These are phyloP conservation scores for Psilopsiagon aurifrons DNA, from an alignment of 2,113 vertebrate species.

Conservation along the genomic window DNA sequence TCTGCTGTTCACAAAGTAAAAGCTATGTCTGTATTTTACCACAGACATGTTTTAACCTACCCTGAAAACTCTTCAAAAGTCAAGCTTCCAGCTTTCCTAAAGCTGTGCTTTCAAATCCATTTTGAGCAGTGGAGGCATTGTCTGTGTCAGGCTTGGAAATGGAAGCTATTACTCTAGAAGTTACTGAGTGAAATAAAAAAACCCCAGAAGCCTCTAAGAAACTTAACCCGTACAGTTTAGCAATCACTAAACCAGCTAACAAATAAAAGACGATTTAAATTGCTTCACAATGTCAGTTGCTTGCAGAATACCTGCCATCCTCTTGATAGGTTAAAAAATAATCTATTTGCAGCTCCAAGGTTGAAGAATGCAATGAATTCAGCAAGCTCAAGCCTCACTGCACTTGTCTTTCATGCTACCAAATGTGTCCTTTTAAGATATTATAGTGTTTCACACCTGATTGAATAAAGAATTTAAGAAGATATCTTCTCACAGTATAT, in stretches of 20 bases:
- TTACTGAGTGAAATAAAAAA: background rate
- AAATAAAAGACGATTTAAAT: background rate
- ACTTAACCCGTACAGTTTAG: background rate
- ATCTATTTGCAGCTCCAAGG: slow-evolving; percentile 67
- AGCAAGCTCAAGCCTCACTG: slow-evolving; percentile 65
- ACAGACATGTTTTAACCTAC: background rate
- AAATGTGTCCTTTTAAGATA: slow-evolving; percentile 77
- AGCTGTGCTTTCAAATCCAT: background rate
- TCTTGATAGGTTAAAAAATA: slow-evolving; percentile 62
- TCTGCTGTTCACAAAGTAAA: background rate
- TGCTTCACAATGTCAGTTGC: slow-evolving; percentile 1
- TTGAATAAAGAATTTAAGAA: slow-evolving; percentile 76
- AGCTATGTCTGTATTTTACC: background rate
- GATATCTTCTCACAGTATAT: slow-evolving; percentile 61
- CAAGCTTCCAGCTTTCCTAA: background rate
- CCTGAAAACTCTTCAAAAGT: slow-evolving; percentile 5
- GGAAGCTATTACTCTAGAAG: background rate
- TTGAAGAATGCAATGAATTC: slow-evolving; percentile 68
- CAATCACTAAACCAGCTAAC: slow-evolving; percentile 18
- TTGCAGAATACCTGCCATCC: slow-evolving; percentile 30
- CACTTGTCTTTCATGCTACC: slow-evolving; percentile 75
- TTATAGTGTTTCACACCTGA: slow-evolving; percentile 76
- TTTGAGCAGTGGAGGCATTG: background rate
- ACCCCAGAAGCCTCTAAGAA: background rate
- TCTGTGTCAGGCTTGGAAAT: background rate